Conservation (phyloP, 2,888 invertebrate species). For the Drosophila mayaguana region DNA sequence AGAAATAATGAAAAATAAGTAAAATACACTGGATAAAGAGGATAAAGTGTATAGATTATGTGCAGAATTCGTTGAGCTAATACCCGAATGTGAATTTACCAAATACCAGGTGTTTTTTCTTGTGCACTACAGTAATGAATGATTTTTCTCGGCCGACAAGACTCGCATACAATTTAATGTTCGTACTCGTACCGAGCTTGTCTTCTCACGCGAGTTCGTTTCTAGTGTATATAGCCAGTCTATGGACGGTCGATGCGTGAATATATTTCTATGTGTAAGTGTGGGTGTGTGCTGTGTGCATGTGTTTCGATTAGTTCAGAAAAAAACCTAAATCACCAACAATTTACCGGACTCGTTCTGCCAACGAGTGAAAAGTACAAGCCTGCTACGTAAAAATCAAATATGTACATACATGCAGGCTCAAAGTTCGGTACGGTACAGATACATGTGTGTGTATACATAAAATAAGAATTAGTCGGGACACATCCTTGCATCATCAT, state of each 20-base stretch:
- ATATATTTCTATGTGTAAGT: constrained; percentile 82
- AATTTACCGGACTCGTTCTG: constrained; percentile 56
- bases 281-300: constrained; percentile 71
- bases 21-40: constrained; percentile 72
- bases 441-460: constrained; percentile 66
- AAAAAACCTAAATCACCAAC: constrained; percentile 56
- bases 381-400: constrained; percentile 18
- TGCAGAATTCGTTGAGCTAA: constrained; percentile 56
- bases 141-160: constrained; percentile 72
- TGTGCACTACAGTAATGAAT: constrained; percentile 62
- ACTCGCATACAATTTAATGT: constrained; percentile 80
- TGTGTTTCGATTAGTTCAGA: constrained; percentile 60
- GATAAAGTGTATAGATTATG: constrained; percentile 69
- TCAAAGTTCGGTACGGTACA: constrained; percentile 62
- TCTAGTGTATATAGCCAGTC: constrained; percentile 77
- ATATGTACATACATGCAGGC: constrained; percentile 50
- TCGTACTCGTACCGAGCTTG: constrained; percentile 78
- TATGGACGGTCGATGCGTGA: constrained; percentile 82
- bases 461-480: constrained; percentile 63
- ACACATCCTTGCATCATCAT: constrained; percentile 73
- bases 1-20: constrained; percentile 79
- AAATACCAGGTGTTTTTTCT: constrained; percentile 43
- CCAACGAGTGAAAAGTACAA: constrained; percentile 50
- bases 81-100: constrained; percentile 51
- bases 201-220: constrained; percentile 78